Percentiles rank a stretch among this genome's conserved stretches.
phyloP scores from a whole-genome alignment of 1,140 invertebrate genomes.

The Chymomyza costata region DNA sequence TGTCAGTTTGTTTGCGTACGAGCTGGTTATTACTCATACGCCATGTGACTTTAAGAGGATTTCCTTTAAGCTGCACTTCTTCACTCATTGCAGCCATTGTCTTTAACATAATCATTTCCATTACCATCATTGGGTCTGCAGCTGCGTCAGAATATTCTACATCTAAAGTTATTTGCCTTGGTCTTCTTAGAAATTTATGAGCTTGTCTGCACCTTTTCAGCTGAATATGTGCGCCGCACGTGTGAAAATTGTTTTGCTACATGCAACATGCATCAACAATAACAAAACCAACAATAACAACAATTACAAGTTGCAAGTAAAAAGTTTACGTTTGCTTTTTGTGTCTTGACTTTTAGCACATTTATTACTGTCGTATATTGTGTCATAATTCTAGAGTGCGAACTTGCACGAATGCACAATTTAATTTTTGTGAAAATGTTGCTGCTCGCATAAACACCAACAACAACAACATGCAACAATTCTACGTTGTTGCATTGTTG shows the following conservation, averaged over 20 bases:
- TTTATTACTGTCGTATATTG: constrained; percentile 33
- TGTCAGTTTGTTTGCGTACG: no score
- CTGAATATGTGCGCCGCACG: constrained; percentile 38
- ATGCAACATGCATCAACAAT: neutral
- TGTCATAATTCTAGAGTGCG: constrained; percentile 29
- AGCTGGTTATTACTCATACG: constrained; percentile 3
- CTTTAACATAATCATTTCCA: neutral
- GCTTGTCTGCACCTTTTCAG: constrained; percentile 42
- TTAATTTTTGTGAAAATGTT: constrained; percentile 46
- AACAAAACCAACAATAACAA: no score
- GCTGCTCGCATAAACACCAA: constrained; percentile 21
- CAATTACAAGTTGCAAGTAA: neutral
- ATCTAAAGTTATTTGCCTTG: no score
- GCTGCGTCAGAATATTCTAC: no score
- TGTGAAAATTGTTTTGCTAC: constrained; percentile 46
- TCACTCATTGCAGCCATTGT: constrained; percentile 3
- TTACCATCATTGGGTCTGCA: no score
- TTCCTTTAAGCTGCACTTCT: neutral
- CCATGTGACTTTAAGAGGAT: neutral
- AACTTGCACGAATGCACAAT: constrained; percentile 45
- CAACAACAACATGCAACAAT: no score
- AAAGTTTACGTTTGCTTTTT: neutral
- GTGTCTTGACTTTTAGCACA: constrained; percentile 8
- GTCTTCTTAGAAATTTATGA: constrained; percentile 38
- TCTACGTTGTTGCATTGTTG: constrained; percentile 22